Evolutionary conservation across 2,113 vertebrate genomes (phyloP).

Genomic region (Oenanthe melanoleuca): DNA sequence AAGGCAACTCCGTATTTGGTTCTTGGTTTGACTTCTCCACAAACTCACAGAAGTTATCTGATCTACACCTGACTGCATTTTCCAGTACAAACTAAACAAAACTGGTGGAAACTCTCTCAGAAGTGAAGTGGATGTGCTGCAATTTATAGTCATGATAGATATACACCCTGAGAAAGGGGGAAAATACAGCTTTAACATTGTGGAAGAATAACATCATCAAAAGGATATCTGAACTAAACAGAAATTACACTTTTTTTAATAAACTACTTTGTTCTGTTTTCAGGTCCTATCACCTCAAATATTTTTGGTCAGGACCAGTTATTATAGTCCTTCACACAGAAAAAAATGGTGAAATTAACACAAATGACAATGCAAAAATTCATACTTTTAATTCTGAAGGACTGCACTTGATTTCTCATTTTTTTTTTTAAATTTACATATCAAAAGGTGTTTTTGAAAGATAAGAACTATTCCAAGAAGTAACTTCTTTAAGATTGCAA

Average conservation of each 20-base stretch:
- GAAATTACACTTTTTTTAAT: neutral
- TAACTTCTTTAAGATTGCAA: neutral
- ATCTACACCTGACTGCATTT: neutral
- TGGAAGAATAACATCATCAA: neutral
- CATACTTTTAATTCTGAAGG: neutral
- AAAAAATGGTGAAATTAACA: neutral
- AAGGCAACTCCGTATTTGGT: accelerated
- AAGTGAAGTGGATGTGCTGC: neutral
- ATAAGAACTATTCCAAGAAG: neutral
- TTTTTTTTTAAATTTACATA: neutral
- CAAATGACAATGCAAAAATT: neutral
- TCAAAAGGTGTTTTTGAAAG: neutral
- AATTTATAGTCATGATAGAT: neutral
- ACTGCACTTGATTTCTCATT: neutral
- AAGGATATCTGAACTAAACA: neutral
- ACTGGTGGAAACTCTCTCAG: neutral
- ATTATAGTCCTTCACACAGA: neutral
- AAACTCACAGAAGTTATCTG: neutral
- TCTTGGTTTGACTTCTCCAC: neutral
- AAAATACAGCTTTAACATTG: neutral
- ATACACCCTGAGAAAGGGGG: neutral
- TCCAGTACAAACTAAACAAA: neutral
- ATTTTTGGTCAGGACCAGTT: neutral
- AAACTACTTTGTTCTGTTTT: neutral
- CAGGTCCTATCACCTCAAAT: neutral